Base-by-base conservation (phyloP, 1,140 invertebrate species). In the Microplitis mediator region DNA sequence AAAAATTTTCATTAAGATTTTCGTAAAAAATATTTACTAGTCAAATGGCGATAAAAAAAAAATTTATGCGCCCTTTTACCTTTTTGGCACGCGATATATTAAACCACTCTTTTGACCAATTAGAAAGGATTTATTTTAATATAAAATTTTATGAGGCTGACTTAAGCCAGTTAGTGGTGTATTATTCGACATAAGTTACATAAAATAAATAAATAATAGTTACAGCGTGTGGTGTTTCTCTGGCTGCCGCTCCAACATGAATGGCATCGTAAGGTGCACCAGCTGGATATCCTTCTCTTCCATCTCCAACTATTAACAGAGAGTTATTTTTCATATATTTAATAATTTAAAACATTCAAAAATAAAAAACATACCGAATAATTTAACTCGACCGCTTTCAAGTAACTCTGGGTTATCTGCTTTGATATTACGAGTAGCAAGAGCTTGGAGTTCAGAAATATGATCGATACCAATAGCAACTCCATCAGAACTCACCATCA, bases 201-300 rank as follows among this genome's bases (percentile, higher is more conserved):
- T 72, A 14, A 64, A 31, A 13, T 14, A 36, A 36, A 39, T 32
- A 50, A 36, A 72, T 31, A 60, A 74, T 71, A 84, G 88, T 89
- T 83, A 94, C 92, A 73, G 90, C 88, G 86, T 92, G 88, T 62
- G 96, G 96, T 62, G 96, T 88, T 16, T 87, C 88, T 6, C 93
- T 90, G 35, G 95, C 94, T 64, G 96, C 96, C 61, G 96, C 97
- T 72, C 97, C 97, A 62, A 98, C 97, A 89, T 98, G 96, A 76
- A 98, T 97, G 13, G 94, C 95, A 90, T 97, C 93, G 84, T 93
- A 98, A 2, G 96, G 96, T 6, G 90, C 94, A 73, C 91, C 90
- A 45, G 88, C 81, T 6, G 88, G 79, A 83, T 92, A 93, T 1
- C 96, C 96, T 79, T 90, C 80, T 71, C 96, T 88, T 2, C 96